These are phyloP conservation scores for Cephus sareptanus DNA, from an alignment of 2,888 invertebrate species.

Conservation along the genomic window DNA sequence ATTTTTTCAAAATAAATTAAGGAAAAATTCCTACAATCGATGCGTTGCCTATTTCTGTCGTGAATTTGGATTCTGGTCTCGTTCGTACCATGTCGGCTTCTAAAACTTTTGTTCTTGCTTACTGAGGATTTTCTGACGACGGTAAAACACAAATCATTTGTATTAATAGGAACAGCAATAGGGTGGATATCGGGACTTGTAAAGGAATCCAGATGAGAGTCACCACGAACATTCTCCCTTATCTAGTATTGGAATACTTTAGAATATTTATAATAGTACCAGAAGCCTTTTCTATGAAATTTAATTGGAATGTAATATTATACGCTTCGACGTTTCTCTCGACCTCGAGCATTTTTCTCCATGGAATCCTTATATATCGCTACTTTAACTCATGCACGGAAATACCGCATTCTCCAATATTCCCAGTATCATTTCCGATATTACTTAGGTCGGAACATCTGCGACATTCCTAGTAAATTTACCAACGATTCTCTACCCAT, in stretches of 20 bases:
- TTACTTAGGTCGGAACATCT: neutral
- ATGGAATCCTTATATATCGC: neutral
- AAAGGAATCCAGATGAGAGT: neutral
- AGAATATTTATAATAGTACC: conserved; percentile 34
- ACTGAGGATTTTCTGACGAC: no score
- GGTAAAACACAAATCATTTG: no score
- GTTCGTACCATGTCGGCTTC: neutral
- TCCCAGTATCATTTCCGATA: neutral
- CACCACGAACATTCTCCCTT: neutral
- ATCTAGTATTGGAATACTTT: conserved; percentile 9
- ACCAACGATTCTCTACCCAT: neutral
- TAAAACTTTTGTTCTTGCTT: no score
- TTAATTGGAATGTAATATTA: conserved; percentile 31
- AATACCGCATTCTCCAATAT: neutral
- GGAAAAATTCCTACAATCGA: neutral
- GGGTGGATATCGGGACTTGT: no score
- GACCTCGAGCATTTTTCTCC: neutral
- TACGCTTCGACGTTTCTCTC: neutral
- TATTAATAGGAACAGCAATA: no score
- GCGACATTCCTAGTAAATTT: neutral
- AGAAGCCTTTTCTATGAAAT: conserved; percentile 30
- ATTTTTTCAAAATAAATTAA: neutral
- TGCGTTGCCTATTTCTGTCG: neutral
- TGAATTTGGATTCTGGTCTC: neutral
- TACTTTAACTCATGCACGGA: neutral